Base-by-base conservation (phyloP, 2,113 vertebrate species). In the Ciconia stormi region DNA sequence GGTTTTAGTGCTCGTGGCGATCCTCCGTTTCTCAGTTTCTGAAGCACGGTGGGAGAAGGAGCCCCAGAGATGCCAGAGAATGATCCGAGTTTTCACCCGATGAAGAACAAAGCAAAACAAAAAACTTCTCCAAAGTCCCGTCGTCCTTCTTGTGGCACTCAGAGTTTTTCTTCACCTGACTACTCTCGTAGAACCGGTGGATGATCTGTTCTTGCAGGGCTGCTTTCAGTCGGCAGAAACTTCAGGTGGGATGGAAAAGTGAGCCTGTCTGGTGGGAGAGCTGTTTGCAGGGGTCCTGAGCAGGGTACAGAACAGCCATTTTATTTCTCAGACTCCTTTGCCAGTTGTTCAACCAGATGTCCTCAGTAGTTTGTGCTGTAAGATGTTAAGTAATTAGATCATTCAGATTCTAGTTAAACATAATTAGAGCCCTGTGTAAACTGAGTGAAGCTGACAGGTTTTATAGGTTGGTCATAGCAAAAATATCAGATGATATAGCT, bases 351-450 rank as follows among this genome's bases (percentile, higher is more conserved):
- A 85, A 58, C 90, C 95, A 97, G 95, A 95, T 97, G 96, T 97
- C 95, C 93, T 87, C 77, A 50, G 92, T 87, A 94, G 91, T 97
- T 94, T 93, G 81, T 95, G 90, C 94, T 97, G 3, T 90, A 97
- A 92, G 96, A 97, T 96, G 86, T 96, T 96, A 97, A 97, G 84
- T 96, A 96, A 96, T 97, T 97, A 97, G 92, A 96, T 98, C 92
- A 93, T 96, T 97, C 94, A 89, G 73, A 84, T 95, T 96, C 90
- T 95, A 89, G 96, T 97, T 97, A 97, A 98, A 97, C 81, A 87
- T 97, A 97, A 97, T 97, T 97, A 98, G 93, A 96, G 92, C 55
- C 82, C 93, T 94, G 58, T 96, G 93, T 95, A 97, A 98, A 96
- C 96, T 97, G 94, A 97, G 89, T 79, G 94, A 95, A 95, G 69